These are phyloP conservation scores for Chelonus formosanus DNA, from an alignment of 2,888 invertebrate species.

Conservation along the genomic window DNA sequence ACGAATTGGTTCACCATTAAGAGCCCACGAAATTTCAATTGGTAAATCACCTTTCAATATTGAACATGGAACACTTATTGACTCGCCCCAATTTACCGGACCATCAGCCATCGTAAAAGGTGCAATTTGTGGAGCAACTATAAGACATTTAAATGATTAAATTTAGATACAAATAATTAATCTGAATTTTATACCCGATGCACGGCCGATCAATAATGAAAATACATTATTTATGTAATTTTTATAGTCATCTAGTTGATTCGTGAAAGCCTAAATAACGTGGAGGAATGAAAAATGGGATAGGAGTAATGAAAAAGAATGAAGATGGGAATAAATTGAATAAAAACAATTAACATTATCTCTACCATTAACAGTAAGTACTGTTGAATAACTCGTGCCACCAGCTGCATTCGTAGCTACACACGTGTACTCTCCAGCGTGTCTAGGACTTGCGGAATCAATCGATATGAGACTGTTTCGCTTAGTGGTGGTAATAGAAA, in stretches of 20 bases:
- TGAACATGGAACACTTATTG: slow-evolving; percentile 78
- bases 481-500: slow-evolving; percentile 60
- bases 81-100: slow-evolving; percentile 80
- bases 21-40: slow-evolving; percentile 67
- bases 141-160: slow-evolving; percentile 27
- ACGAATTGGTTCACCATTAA: slow-evolving; percentile 61
- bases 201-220: slow-evolving; percentile 30
- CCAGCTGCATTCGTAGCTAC: slow-evolving; percentile 71
- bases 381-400: slow-evolving; percentile 65
- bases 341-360: slow-evolving; percentile 3
- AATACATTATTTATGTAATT: not conserved
- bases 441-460: slow-evolving; percentile 71
- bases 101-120: slow-evolving; percentile 80
- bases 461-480: slow-evolving; percentile 70
- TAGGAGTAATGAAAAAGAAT: not conserved
- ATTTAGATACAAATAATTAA: not conserved
- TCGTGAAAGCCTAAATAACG: not conserved
- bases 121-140: slow-evolving; percentile 77
- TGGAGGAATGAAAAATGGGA: not conserved
- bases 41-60: slow-evolving; percentile 82
- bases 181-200: slow-evolving; percentile 21
- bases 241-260: too few species aligned
- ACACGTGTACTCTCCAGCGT: slow-evolving; percentile 78
- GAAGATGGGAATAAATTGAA: not conserved
- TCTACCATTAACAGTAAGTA: slow-evolving; percentile 70